Evolutionary conservation across 2,113 vertebrate genomes (phyloP), one percentile per base, ranked within the genome.

Genomic region (Terrapene triunguis): DNA sequence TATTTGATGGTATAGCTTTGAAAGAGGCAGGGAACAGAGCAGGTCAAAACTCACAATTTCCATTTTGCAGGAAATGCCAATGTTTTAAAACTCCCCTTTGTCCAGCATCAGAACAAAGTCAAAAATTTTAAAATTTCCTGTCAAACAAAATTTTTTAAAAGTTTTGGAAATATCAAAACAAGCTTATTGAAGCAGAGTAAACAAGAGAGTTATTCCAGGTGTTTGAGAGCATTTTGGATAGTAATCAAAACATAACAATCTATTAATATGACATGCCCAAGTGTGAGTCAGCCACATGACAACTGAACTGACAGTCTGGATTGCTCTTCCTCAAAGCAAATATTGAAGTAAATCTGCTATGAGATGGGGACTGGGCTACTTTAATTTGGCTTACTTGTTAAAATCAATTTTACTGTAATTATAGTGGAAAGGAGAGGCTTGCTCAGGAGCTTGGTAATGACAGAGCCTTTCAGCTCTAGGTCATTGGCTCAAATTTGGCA

Each of bases 111-210:
- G 92, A 87, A 85, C 84, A 95, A 79, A 92, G 57, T 25, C 54
- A 55, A 48, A 48, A 94, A 85, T n/a, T 81, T 94, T n/a, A 35
- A 38, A 90, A 96, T 94, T 94, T 96, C 57, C 89, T 79, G 29
- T 94, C 79, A 90, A 90, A 94, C 88, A 24, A 74, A 93, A 62
- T 93, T 91, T 85, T 87, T 25, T 80, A 82, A 92, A 82, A 85
- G 84, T 94, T 96, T 94, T 90, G 93, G 14, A 85, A 85, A 55
- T 4, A 76, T 14, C 90, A 55, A 81, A 84, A 24, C 53, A 87
- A 89, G 25, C 11, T 90, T 90, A 16, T 91, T 82, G 78, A 51
- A 93, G 88, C 14, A 74, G n/a, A 85, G 11, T 53, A 82, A 93
- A 82, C 27, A 44, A 59, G 72, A 35, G 9, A 38, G 3, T 82